A percentile compares a stretch with the other conserved stretches of the same genome.
phyloP scores from a whole-genome alignment of 2,797 vertebrate genomes.

The Dermochelys coriacea region DNA sequence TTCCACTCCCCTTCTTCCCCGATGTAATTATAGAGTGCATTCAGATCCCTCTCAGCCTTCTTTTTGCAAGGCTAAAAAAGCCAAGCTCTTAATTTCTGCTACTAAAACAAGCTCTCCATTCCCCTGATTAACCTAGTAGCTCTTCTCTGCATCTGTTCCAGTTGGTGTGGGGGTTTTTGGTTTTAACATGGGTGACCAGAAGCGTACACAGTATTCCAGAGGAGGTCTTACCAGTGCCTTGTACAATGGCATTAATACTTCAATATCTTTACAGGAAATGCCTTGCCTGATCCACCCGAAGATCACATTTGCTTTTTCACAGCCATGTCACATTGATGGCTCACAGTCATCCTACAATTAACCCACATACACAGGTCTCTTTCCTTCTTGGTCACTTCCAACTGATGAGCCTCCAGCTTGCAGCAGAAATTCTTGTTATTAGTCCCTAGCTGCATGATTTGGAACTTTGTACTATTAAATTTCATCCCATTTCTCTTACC shows the following conservation, averaged over 20 bases:
- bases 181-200: not conserved
- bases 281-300: not conserved
- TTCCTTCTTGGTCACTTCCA: no score
- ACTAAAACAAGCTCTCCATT: not conserved
- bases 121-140: not conserved
- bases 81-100: not conserved
- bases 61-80: not conserved
- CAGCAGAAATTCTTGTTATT: no score
- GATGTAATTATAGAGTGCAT: not conserved
- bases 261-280: not conserved
- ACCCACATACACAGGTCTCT: no score
- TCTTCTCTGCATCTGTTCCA: not conserved
- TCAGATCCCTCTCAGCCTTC: not conserved
- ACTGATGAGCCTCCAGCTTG: no score
- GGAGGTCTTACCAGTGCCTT: not conserved
- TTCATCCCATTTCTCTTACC: no score
- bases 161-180: not conserved
- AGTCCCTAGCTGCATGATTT: no score
- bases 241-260: not conserved
- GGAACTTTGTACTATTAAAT: no score
- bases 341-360: not conserved
- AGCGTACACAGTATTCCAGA: not conserved
- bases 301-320: not conserved
- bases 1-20: not conserved
- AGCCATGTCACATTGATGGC: no score